Evolutionary conservation across 2,113 vertebrate species (phyloP).

Genomic region (Galemys pyrenaicus): DNA sequence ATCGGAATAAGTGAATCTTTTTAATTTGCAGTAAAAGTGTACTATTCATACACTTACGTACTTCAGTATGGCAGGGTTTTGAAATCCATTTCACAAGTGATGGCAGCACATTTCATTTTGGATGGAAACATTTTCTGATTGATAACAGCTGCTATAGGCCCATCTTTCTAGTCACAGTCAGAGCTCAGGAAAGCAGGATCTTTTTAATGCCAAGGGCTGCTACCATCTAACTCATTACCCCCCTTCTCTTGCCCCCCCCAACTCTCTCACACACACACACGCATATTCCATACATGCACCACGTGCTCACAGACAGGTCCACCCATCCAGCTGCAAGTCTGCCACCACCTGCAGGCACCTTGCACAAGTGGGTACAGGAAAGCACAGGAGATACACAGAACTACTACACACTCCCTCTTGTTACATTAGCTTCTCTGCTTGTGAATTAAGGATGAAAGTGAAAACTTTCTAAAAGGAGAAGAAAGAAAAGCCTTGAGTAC

Average conservation of each 20-base stretch:
- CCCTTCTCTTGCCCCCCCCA: too few species aligned
- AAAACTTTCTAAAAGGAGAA: not conserved
- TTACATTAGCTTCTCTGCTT: not conserved
- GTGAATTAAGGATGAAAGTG: not conserved
- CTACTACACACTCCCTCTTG: not conserved
- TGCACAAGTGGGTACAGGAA: not conserved
- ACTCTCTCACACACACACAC: too few species aligned
- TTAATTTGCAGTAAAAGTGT: not conserved
- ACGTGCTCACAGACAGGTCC: not conserved
- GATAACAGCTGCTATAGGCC: not conserved
- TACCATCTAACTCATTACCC: not conserved
- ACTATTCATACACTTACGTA: not conserved
- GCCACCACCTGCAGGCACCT: not conserved
- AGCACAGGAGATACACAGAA: not conserved
- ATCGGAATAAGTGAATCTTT: constrained; percentile 5
- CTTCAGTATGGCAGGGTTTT: not conserved
- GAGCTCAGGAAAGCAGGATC: not conserved
- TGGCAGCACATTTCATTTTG: not conserved
- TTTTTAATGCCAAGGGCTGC: not conserved
- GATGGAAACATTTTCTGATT: constrained; percentile 9
- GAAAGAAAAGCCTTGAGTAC: not conserved
- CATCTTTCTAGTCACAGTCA: not conserved
- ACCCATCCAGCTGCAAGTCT: not conserved
- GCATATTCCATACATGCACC: not conserved
- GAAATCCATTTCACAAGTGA: constrained; percentile 1